Evolutionary conservation across 2,113 vertebrate species (phyloP), one percentile per base, ranked within the genome.

Genomic region (Hippocampus barbouri): DNA sequence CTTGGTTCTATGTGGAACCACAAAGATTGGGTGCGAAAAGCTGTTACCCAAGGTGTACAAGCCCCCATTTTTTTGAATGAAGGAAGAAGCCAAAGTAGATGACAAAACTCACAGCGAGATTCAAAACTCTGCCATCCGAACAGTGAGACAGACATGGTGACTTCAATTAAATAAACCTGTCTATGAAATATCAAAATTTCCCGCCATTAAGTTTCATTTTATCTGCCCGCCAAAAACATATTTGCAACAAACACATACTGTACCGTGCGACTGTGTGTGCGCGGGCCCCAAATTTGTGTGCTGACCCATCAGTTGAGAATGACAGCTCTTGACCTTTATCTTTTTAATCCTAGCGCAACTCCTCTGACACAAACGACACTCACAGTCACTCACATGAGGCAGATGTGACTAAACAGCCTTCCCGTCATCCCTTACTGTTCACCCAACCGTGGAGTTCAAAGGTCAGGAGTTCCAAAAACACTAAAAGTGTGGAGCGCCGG

Each of bases 401-500:
- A n/a, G 66, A 63, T 78, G 74, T 73, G 73, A 72, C 68, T 62
- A 74, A 75, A 69, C 70, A 69, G 59, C 71, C 38, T 57, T 51
- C 47, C 73, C 85, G 76, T 81, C 79, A 77, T 73, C 82, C 30
- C 76, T 70, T 62, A 41, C 49, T 34, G 74, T 45, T 43, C 27
- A 43, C 30, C 60, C 41, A 70, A 70, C 73, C 72, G 54, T 0
- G 18, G 34, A 66, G 47, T 64, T 69, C 72, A 73, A 73, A 34
- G 34, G 76, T 66, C 74, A 78, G 59, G 67, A 79, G 84, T 87
- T 77, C 73, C 83, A 62, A 83, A 89, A 79, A 25, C 82, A 87
- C 80, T 84, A 77, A 84, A 49, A 8, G 27, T 66, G 65, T 70
- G 45, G 41, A 41, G 59, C 27, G 51, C 60, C 54, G 25, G 11